Percentiles rank a stretch among this genome's conserved stretches.
These are phyloP conservation scores for Tauraco hartlaubi DNA, from an alignment of 2,797 vertebrate species.

Conservation along the genomic window DNA sequence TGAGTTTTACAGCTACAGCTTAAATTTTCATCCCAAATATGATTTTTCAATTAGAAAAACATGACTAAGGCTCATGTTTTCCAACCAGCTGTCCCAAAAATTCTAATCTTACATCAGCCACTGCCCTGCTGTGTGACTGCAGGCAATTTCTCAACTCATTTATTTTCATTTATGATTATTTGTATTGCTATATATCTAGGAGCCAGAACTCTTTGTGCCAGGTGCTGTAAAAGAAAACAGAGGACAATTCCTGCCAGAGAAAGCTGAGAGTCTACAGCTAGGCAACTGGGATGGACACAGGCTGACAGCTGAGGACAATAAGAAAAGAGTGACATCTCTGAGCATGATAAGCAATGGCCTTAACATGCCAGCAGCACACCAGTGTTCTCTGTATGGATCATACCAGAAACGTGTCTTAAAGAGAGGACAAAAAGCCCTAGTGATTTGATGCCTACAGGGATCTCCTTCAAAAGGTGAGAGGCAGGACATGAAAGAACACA, in stretches of 20 bases:
- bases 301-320: neutral
- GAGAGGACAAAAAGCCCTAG: rapidly evolving
- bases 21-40: slow-evolving; percentile 56
- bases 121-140: slow-evolving; percentile 64
- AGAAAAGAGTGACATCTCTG: neutral
- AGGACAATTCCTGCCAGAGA: neutral
- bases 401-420: neutral
- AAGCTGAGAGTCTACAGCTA: neutral
- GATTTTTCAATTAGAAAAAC: slow-evolving; percentile 69
- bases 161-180: slow-evolving; percentile 70
- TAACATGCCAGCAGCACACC: neutral
- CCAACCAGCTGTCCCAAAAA: slow-evolving; percentile 61
- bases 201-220: slow-evolving; percentile 38
- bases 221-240: neutral
- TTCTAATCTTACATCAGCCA: slow-evolving; percentile 69
- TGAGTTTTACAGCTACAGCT: slow-evolving; percentile 11
- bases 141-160: slow-evolving; percentile 70
- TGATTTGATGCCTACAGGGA: neutral
- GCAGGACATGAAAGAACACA: neutral
- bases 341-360: neutral
- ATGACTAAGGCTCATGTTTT: slow-evolving; percentile 67
- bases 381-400: neutral
- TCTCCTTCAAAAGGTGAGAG: neutral
- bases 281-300: neutral
- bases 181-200: slow-evolving; percentile 13